Base-by-base conservation (phyloP, 2,888 invertebrate species). In the Agrilus mali region DNA sequence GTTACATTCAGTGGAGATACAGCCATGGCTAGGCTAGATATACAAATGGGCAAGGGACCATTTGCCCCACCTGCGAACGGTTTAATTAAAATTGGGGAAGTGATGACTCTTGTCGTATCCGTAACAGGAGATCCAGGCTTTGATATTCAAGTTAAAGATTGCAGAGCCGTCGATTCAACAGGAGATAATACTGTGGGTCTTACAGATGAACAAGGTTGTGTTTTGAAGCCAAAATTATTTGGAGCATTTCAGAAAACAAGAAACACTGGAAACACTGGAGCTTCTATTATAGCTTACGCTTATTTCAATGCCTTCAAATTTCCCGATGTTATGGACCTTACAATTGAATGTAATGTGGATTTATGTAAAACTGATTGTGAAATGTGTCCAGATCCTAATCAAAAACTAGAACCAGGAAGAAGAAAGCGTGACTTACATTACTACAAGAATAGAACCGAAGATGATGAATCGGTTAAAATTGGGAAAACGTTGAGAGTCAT, bases 1-100 rank as follows among this genome's bases (percentile, higher is more conserved):
- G 82, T 86, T 44, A 85, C 86, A 40, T 87, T 87, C 64, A 84
- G 82, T 52, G 86, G 86, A n/a, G 86, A 87, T 51, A 85, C 86
- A 1, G 86, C 85, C 1, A 80, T 81, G 65, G 86, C 86, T 6
- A 76, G 79, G 48, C 66, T 87, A 40, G 86, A 86, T 51, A 83
- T 87, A 43, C 82, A 84, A 64, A 67, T 75, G 31, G 87, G 87
- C 5, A 74, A 77, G 57, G 86, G 86, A 44, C 86, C 86, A 14
- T 82, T 84, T 55, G 84, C 84, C 1, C 77, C 77, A 4, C 75
- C 81, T 42, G 86, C 85, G 0, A 78, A 78, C 49, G 86, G 86
- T 1, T 69, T 86, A 33, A 80, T 87, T 7, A 84, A 84, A 64
- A 86, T 87, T 50, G 86, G 87, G 41, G 86, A 86, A 61, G 73